phyloP scores from a whole-genome alignment of 1,140 invertebrate species.

The Drosophila pallidifrons region DNA sequence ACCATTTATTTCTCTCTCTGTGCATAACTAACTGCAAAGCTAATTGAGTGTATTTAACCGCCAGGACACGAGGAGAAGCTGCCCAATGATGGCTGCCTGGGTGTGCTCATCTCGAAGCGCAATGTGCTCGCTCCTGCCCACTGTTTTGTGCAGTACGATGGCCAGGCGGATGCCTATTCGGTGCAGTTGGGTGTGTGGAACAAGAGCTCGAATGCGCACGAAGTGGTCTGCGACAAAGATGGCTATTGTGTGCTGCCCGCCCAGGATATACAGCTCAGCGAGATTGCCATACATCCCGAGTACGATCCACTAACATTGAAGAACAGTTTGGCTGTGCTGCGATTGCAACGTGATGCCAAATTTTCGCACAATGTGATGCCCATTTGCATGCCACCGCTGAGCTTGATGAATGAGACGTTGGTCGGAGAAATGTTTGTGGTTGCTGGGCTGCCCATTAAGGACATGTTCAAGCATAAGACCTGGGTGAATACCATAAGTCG shows the following conservation, averaged over 20 bases:
- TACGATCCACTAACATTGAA: constrained; percentile 64
- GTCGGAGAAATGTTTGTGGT: constrained; percentile 56
- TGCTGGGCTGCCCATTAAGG: constrained; percentile 41
- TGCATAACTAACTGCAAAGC: background rate
- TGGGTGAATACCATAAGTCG: constrained; percentile 62
- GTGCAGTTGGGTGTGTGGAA: constrained; percentile 70
- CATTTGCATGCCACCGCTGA: constrained; percentile 63
- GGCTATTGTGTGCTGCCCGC: constrained; percentile 65
- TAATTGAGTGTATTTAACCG: background rate
- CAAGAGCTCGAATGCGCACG: constrained; percentile 37
- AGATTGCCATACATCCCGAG: constrained; percentile 67
- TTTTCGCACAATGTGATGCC: constrained; percentile 58
- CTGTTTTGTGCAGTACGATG: constrained; percentile 62
- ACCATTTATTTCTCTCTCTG: no score
- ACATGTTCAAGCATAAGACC: constrained; percentile 45
- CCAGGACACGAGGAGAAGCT: constrained; percentile 54
- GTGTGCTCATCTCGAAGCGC: constrained; percentile 57
- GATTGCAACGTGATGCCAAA: constrained; percentile 53
- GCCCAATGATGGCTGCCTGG: constrained; percentile 47
- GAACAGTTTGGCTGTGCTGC: constrained; percentile 61
- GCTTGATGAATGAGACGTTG: constrained; percentile 46
- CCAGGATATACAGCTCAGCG: constrained; percentile 60
- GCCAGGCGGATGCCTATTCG: constrained; percentile 50
- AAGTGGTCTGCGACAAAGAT: constrained; percentile 40
- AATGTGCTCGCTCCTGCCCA: constrained; percentile 67